Evolutionary conservation across 2,113 vertebrate genomes (phyloP), one percentile per base, ranked within the genome.

Genomic region (Sceloporus tristichus): DNA sequence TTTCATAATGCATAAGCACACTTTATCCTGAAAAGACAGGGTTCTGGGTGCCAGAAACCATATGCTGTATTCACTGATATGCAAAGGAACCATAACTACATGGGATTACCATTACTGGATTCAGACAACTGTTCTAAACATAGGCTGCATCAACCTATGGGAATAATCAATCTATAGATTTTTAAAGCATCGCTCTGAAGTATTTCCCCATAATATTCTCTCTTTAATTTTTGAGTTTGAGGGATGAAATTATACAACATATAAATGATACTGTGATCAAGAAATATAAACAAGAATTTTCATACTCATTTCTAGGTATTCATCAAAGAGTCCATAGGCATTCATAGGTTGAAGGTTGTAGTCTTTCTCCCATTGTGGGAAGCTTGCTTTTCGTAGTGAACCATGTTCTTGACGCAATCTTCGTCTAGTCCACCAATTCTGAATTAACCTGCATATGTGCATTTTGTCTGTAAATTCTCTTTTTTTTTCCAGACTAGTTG

Each of bases 231-330:
- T 81, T 25, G 0, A 9, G 56, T 10, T 16, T 19, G 18, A 25
- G 34, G 14, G 27, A 85, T 76, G 21, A 85, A 40, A 75, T 14
- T 16, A 62, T 62, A 74, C 71, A 23, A 56, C 34, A 40, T 73
- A 48, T 48, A 48, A 89, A 82, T 8, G 27, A 9, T 16, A 74
- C 66, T 40, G 89, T 88, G 90, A 91, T 88, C 70, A 87, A 88
- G 53, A 54, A 84, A 48, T 81, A 7, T 79, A 2, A 91, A 92
- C 2, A 1, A 18, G 76, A 34, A 87, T 90, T 74, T 87, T 27
- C 97, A 83, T 98, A 99, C 98, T 99, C 98, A 99, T 99, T 97
- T 99, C 98, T 88, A 99, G 94, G 94, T 99, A 99, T 95, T 99
- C 98, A 71, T 99, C 98, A 73, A 99, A 99, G 91, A 99, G 98